phyloP scores from a whole-genome alignment of 2,888 invertebrate species.

The Zaprionus obscuricornis region DNA sequence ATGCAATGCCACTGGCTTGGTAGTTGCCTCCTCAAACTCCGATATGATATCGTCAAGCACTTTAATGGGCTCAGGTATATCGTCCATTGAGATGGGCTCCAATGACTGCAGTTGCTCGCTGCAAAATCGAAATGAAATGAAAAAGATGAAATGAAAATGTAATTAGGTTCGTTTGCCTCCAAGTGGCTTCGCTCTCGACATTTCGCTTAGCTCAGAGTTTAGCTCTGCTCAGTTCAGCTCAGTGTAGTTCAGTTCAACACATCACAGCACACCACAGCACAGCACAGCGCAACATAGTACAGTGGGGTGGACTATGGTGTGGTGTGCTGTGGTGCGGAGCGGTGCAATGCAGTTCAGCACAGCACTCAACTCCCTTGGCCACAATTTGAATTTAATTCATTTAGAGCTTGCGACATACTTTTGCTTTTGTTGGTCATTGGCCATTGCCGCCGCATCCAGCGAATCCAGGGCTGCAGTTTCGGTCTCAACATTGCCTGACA shows the following conservation, averaged over 20 bases:
- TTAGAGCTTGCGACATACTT: conserved; percentile 65
- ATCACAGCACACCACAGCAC: too few species aligned
- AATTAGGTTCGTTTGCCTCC: conserved; percentile 38
- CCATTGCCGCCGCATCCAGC: conserved; percentile 21
- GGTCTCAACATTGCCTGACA: conserved; percentile 21
- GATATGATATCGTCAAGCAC: conserved; percentile 94
- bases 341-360: background rate
- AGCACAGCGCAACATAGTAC: too few species aligned
- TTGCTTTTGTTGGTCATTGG: conserved; percentile 57
- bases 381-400: conserved; percentile 48
- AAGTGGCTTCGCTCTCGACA: background rate
- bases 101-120: conserved; percentile 60
- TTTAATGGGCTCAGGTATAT: conserved; percentile 94
- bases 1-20: conserved; percentile 79
- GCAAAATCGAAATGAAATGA: conserved; percentile 13
- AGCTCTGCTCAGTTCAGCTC: too few species aligned
- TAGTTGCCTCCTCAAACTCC: conserved; percentile 91
- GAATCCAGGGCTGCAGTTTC: conserved; percentile 40
- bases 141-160: conserved; percentile 40
- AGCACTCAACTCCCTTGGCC: conserved; percentile 6
- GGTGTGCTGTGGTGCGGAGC: too few species aligned
- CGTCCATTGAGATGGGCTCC: conserved; percentile 86
- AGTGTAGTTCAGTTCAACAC: too few species aligned
- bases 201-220: too few species aligned
- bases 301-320: too few species aligned